Base-by-base conservation (phyloP, 2,888 invertebrate species). In the Drosophila kambysellisi region DNA sequence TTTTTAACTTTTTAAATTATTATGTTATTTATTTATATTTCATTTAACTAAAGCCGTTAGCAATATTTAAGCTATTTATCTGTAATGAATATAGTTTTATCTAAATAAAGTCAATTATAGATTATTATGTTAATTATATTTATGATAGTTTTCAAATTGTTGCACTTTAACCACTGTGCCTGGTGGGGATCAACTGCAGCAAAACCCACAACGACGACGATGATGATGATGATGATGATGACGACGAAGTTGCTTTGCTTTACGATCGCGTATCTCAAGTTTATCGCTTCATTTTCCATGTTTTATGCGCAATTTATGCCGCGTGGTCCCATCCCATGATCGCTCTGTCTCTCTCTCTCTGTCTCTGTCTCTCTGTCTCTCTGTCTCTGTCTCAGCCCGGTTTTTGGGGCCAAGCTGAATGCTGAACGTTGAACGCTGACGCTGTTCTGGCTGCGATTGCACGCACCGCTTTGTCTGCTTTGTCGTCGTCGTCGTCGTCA, bases 271-370 rank as follows among this genome's bases (percentile, higher is more conserved):
- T 91, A 89, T 89, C 91, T 89, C 81, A 90, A 90, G 88, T 90
- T 90, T 90, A 90, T 91, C 90, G 91, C 91, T 90, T 91, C 87
- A 90, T 90, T 90, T 90, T 90, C 88, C 91, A 90, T 90, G 91
- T 91, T 90, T 90, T 91, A 90, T 90, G 91, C 87, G 82, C 90
- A 87, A 85, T 89, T 87, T 89, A 87, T 87, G 88, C 87, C 87
- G 81, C 88, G 77, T 72, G 67, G 77, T 76, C 78, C 53, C 64
- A 63, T 15, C 51, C 48, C 59, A 39, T 37, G 25, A 37, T 54
- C 37, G 9, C 53, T 33, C 32, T 43, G 41, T 39, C 68, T 30
- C 48, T 37, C 53, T 30, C 43, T 9, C n/a, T 20, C n/a, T 7
- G 46, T 33, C 32, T 35, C 8, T n/a, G 50, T 43, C 54, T 48